Conservation (phyloP, 2,888 invertebrate species). For the Bombylius major region DNA sequence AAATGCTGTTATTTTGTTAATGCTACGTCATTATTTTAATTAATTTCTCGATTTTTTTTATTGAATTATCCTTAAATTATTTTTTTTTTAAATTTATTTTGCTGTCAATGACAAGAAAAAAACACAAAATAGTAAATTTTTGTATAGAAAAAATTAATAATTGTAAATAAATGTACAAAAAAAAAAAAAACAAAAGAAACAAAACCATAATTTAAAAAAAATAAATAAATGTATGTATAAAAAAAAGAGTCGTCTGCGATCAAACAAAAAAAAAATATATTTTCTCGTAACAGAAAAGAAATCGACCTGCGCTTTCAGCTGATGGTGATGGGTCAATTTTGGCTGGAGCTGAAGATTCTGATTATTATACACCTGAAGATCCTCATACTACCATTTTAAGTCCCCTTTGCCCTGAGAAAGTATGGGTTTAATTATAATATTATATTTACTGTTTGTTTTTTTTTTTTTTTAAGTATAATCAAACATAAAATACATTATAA, state of each 20-base stretch:
- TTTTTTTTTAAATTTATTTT: too few relatives aligned
- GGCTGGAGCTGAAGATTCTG: constrained; percentile 52
- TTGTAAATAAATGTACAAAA: background rate
- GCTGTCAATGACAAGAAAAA: too few relatives aligned
- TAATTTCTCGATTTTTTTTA: too few relatives aligned
- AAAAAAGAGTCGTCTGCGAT: background rate
- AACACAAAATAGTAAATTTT: background rate
- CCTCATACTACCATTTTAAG: constrained; percentile 54
- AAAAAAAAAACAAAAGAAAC: background rate
- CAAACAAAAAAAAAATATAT: constrained; percentile 11
- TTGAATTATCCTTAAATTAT: too few relatives aligned
- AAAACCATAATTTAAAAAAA: background rate
- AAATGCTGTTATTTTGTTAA: too few relatives aligned
- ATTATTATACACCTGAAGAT: constrained; percentile 69
- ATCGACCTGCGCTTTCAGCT: constrained; percentile 20
- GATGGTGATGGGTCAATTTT: constrained; percentile 21
- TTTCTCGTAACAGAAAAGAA: constrained; percentile 15
- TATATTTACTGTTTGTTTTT: background rate
- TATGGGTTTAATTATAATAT: constrained; percentile 2
- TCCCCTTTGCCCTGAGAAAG: constrained; percentile 41
- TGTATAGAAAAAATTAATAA: background rate
- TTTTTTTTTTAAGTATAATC: background rate
- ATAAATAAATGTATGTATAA: background rate
- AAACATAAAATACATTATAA: too few relatives aligned
- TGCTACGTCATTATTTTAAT: too few relatives aligned